Conservation (phyloP, 1,140 invertebrate species). For the Pectinophora gossypiella region DNA sequence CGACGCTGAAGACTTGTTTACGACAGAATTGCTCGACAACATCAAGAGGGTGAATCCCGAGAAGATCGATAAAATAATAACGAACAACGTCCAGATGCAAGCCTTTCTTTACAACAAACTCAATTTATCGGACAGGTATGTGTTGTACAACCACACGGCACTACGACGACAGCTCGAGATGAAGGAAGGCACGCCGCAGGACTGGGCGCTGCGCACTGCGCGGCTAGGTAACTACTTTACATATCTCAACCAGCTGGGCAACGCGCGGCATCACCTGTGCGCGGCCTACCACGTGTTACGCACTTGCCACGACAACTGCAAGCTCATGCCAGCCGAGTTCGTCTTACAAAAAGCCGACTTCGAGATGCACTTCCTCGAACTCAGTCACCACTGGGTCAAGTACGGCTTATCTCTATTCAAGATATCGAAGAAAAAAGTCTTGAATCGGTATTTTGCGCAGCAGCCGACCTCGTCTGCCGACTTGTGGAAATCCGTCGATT, state of each 20-base stretch:
- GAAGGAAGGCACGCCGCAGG: constrained; percentile 76
- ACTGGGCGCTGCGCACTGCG: constrained; percentile 79
- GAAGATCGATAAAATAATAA: constrained; percentile 69
- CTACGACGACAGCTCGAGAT: constrained; percentile 78
- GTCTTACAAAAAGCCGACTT: constrained; percentile 68
- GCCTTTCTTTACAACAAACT: constrained; percentile 70
- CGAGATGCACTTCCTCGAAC: constrained; percentile 76
- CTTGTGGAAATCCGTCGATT: constrained; percentile 50
- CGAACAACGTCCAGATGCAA: constrained; percentile 73
- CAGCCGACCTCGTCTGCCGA: constrained; percentile 39
- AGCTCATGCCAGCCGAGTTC: constrained; percentile 57
- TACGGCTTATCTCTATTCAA: constrained; percentile 78
- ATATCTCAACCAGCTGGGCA: constrained; percentile 49
- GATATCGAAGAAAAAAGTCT: constrained; percentile 69
- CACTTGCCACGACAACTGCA: constrained; percentile 68
- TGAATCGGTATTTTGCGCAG: constrained; percentile 52
- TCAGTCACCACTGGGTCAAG: constrained; percentile 80
- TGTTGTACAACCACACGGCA: constrained; percentile 78
- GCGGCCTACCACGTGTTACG: constrained; percentile 72
- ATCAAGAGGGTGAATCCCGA: constrained; percentile 50
- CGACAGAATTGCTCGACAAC: constrained; percentile 29
- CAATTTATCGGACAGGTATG: constrained; percentile 67
- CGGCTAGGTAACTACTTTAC: constrained; percentile 78
- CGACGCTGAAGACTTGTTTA: constrained; percentile 59
- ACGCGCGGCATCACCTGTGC: constrained; percentile 78